Evolutionary conservation across 2,888 invertebrate genomes (phyloP).

Genomic region (Sericinus montela): DNA sequence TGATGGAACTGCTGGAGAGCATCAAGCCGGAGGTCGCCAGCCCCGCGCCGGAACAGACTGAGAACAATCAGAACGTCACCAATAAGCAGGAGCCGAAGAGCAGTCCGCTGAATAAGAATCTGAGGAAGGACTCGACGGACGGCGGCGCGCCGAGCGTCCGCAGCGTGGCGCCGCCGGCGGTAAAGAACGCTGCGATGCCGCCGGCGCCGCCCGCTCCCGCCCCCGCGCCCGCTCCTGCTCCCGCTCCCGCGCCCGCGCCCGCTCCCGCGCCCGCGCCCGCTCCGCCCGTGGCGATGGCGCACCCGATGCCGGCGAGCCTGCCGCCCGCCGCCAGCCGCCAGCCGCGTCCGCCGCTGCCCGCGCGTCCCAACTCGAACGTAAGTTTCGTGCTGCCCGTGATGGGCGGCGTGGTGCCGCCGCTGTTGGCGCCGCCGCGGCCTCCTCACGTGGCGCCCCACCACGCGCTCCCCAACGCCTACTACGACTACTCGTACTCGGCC

Average conservation of each 20-base stretch:
- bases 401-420: constrained; percentile 46
- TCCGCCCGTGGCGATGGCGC: constrained; percentile 38
- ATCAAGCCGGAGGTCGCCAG: constrained; percentile 27
- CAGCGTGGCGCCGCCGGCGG: constrained; percentile 26
- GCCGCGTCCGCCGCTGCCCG: constrained; percentile 24
- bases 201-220: constrained; percentile 34
- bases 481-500: constrained; percentile 58
- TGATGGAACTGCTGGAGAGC: constrained; percentile 48
- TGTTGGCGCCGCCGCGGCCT: constrained; percentile 30
- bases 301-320: constrained; percentile 38
- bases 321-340: constrained; percentile 21
- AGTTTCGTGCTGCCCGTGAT: constrained; percentile 68
- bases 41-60: constrained; percentile 24
- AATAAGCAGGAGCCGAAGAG: constrained; percentile 44
- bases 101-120: constrained; percentile 28
- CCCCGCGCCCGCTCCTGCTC: constrained; percentile 23
- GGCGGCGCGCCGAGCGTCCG: constrained; percentile 23
- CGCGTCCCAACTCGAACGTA: constrained; percentile 59
- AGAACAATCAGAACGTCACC: constrained; percentile 48
- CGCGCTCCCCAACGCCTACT: constrained; percentile 51
- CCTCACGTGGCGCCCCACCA: constrained; percentile 34
- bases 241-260: constrained; percentile 26
- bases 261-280: constrained; percentile 26
- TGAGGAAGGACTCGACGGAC: constrained; percentile 31
- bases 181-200: constrained; percentile 36